These are phyloP conservation scores for Leptestheria dahalacensis DNA, from an alignment of 1,140 invertebrate genomes.

Conservation along the genomic window DNA sequence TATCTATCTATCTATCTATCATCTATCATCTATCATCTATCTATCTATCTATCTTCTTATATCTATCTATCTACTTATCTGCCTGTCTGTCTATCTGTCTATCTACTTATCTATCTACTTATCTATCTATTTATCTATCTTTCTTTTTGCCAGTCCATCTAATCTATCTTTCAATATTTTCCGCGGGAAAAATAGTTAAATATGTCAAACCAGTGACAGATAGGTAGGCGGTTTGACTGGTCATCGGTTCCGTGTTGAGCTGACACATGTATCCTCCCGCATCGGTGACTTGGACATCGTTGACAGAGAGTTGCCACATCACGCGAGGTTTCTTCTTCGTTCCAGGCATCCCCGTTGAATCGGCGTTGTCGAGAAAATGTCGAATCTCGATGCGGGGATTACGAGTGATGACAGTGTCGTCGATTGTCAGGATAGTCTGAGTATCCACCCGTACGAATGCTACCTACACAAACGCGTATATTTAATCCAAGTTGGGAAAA, in stretches of 20 bases:
- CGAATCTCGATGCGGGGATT: slow-evolving; percentile 56
- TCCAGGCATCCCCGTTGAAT: neutral
- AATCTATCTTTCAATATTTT: neutral
- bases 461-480: slow-evolving; percentile 40
- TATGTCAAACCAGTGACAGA: slow-evolving; percentile 1
- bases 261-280: slow-evolving; percentile 79
- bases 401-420: slow-evolving; percentile 66
- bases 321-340: neutral
- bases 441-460: slow-evolving; percentile 83
- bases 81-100: no score
- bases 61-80: no score
- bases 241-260: slow-evolving; percentile 39
- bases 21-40: no score
- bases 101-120: no score
- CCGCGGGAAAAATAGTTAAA: neutral
- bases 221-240: slow-evolving; percentile 11
- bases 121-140: no score
- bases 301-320: slow-evolving; percentile 61
- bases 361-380: slow-evolving; percentile 1
- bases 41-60: no score
- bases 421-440: slow-evolving; percentile 80
- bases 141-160: no score
- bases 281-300: slow-evolving; percentile 30
- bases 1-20: no score
- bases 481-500: no score